A percentile compares a stretch with the other conserved stretches of the same genome.
These are phyloP conservation scores for Cistogaster globosa DNA, from an alignment of 2,888 invertebrate species.

Conservation along the genomic window DNA sequence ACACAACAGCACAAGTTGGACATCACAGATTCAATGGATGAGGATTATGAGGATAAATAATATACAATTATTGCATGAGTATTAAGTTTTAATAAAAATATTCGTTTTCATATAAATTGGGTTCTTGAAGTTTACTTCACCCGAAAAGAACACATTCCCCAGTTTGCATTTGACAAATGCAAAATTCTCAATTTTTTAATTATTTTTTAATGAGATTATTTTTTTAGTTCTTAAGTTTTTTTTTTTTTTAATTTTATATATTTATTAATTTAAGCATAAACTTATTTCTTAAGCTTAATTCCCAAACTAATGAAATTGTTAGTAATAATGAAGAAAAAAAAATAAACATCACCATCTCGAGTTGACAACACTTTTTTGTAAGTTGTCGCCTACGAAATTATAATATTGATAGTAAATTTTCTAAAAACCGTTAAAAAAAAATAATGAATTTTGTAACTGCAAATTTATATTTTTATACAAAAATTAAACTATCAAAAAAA, in stretches of 20 bases:
- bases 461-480: neutral
- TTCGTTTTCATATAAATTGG: constrained; percentile 10
- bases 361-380: neutral
- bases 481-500: neutral
- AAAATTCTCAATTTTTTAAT: constrained; percentile 6
- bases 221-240: constrained; percentile 1
- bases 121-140: constrained; percentile 20
- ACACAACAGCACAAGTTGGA: constrained; percentile 69
- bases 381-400: no score
- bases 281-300: neutral
- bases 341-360: neutral
- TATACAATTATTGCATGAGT: constrained; percentile 42
- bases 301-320: neutral
- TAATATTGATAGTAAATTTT: neutral
- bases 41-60: constrained; percentile 48
- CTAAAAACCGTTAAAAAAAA: neutral
- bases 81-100: neutral
- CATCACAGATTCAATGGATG: constrained; percentile 50
- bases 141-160: constrained; percentile 51
- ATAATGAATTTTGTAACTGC: neutral
- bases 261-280: neutral
- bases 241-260: neutral
- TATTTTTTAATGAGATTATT: constrained; percentile 33
- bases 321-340: neutral
- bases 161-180: constrained; percentile 25